Evolutionary conservation across 2,797 vertebrate species (phyloP).

Genomic region (Xenentodon cancila): DNA sequence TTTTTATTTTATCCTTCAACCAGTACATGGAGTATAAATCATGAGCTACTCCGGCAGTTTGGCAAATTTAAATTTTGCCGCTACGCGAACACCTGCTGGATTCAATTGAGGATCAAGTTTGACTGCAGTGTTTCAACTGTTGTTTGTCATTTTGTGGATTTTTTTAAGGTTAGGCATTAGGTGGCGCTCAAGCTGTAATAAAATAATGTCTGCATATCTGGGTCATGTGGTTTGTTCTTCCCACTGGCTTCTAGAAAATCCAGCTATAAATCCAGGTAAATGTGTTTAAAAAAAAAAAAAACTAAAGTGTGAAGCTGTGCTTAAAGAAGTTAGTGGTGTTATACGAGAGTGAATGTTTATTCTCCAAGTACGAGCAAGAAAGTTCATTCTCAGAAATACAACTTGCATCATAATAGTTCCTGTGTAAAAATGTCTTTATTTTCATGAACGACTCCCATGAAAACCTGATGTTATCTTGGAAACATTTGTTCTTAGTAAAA

Average conservation of each 20-base stretch:
- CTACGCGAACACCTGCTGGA: too few species aligned
- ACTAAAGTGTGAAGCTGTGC: too few species aligned
- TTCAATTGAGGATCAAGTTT: too few species aligned
- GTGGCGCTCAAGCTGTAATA: background rate
- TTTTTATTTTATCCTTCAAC: too few species aligned
- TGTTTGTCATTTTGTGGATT: background rate
- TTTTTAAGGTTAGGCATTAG: background rate
- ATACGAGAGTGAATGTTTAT: too few species aligned
- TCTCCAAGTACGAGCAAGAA: too few species aligned
- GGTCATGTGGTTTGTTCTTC: background rate
- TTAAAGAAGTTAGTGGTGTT: too few species aligned
- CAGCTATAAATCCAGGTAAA: background rate
- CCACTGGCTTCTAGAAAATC: background rate
- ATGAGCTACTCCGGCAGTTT: too few species aligned
- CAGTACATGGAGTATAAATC: too few species aligned
- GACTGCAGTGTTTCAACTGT: background rate
- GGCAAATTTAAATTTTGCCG: too few species aligned
- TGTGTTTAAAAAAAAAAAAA: too few species aligned
- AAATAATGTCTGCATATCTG: background rate
- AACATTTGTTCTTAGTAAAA: constrained; percentile 12
- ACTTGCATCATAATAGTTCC: constrained; percentile 3
- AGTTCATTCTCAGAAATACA: background rate
- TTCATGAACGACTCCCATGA: constrained; percentile 28
- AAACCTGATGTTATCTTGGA: constrained; percentile 33
- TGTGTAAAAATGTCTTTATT: constrained; percentile 62